phyloP scores from a whole-genome alignment of 2,113 vertebrate species.

The Arvicanthis niloticus region DNA sequence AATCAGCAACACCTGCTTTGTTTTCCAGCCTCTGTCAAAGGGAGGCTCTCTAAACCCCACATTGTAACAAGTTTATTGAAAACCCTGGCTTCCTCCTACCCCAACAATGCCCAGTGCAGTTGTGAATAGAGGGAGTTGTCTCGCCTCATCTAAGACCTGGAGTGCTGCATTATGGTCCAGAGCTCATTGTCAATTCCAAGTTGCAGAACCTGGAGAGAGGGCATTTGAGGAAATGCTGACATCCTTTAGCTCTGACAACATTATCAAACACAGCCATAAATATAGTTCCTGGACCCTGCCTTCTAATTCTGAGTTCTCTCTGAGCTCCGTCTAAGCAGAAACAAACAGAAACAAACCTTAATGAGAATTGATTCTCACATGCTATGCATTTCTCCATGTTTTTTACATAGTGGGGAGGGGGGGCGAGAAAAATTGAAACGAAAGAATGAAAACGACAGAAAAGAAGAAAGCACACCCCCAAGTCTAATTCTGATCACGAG shows the following conservation, averaged over 20 bases:
- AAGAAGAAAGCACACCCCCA: background rate
- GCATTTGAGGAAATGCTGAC: conserved; percentile 66
- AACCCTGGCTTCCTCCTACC: background rate
- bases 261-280: conserved; percentile 59
- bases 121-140: background rate
- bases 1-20: background rate
- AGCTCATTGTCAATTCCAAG: conserved; percentile 64
- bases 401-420: background rate
- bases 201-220: conserved; percentile 57
- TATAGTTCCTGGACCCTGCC: background rate
- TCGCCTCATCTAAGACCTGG: conserved; percentile 4
- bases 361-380: background rate
- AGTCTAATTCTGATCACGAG: background rate
- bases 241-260: conserved; percentile 58
- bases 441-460: background rate
- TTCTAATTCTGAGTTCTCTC: background rate
- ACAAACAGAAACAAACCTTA: background rate
- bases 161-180: conserved; percentile 12
- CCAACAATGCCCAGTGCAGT: background rate
- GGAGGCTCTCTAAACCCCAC: background rate
- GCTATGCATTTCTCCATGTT: background rate
- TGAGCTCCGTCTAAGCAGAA: conserved; percentile 16
- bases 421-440: background rate
- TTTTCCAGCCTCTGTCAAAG: conserved; percentile 22
- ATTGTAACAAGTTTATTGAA: conserved; percentile 57